phyloP scores from a whole-genome alignment of 2,113 vertebrate genomes.

The Gavialis gangeticus region DNA sequence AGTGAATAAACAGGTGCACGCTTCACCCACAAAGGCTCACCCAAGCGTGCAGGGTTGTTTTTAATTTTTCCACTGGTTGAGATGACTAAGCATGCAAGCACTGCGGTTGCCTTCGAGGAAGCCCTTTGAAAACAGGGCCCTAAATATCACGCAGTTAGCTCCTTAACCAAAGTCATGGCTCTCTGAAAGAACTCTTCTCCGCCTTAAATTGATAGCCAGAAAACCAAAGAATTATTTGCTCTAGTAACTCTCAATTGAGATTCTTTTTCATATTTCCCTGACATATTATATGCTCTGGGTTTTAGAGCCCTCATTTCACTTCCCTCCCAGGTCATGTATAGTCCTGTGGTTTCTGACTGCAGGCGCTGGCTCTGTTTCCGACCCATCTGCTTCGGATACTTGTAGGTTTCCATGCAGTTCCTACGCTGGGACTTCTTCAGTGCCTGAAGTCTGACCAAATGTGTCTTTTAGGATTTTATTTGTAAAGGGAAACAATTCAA shows the following conservation, averaged over 20 bases:
- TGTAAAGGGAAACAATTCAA: conserved; percentile 58
- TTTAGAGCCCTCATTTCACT: conserved; percentile 69
- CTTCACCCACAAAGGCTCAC: background rate
- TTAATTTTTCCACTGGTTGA: background rate
- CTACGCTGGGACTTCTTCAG: background rate
- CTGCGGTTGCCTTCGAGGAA: background rate
- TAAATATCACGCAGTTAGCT: background rate
- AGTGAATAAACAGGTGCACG: background rate
- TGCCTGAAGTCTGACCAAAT: background rate
- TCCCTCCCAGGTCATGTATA: conserved; percentile 73
- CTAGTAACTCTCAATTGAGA: background rate
- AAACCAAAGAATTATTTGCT: background rate
- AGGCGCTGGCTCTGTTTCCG: conserved; percentile 35
- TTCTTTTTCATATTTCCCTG: conserved; percentile 10
- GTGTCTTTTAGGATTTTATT: background rate
- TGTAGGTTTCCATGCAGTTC: conserved; percentile 56
- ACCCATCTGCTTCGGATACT: background rate
- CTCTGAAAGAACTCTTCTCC: background rate
- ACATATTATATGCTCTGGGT: conserved; percentile 62
- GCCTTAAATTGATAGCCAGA: background rate
- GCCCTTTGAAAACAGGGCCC: background rate
- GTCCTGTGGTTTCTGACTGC: conserved; percentile 2
- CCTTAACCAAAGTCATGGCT: background rate
- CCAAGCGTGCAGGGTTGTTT: too few relatives aligned
- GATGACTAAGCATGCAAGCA: background rate